Percentiles rank a stretch among this genome's conserved stretches.
Evolutionary conservation across 2,797 vertebrate genomes (phyloP).

Genomic region (Thamnophis elegans): DNA sequence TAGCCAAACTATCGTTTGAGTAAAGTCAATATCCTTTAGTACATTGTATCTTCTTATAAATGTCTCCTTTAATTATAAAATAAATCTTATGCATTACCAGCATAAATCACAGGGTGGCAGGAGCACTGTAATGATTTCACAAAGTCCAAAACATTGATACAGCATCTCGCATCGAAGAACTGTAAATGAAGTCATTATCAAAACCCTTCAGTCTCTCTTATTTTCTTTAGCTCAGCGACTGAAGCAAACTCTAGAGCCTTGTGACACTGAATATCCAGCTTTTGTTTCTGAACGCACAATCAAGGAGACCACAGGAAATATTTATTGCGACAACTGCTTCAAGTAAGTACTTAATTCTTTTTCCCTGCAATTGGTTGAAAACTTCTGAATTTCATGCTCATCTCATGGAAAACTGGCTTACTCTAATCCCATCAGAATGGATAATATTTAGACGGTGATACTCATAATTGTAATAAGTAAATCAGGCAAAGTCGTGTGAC

Average conservation of each 20-base stretch:
- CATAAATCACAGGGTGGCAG: conserved; percentile 71
- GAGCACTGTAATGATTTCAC: conserved; percentile 61
- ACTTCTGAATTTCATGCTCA: conserved; percentile 18
- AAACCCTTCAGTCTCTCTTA: conserved; percentile 50
- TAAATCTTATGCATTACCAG: conserved; percentile 68
- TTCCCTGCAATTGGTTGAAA: conserved; percentile 39
- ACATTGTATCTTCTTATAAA: conserved; percentile 57
- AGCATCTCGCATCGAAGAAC: conserved; percentile 46
- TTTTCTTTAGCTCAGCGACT: conserved; percentile 83
- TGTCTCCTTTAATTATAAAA: conserved; percentile 66
- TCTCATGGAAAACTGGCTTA: conserved; percentile 29
- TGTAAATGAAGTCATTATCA: conserved; percentile 42
- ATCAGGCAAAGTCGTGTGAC: not conserved
- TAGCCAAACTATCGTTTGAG: not conserved
- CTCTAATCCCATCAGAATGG: conserved; percentile 21
- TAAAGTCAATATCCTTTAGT: conserved; percentile 45
- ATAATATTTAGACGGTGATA: not conserved
- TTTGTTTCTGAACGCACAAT: conserved; percentile 98
- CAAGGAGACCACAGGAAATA: conserved; percentile 94
- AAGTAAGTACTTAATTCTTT: conserved; percentile 80
- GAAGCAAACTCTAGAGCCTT: conserved; percentile 89
- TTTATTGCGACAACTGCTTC: conserved; percentile 92
- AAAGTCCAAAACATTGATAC: conserved; percentile 32
- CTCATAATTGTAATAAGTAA: not conserved
- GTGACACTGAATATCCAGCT: conserved; percentile 95